A percentile compares a stretch with the other conserved stretches of the same genome.
phyloP scores from a whole-genome alignment of 2,113 vertebrate species.

The Calidris pugnax region DNA sequence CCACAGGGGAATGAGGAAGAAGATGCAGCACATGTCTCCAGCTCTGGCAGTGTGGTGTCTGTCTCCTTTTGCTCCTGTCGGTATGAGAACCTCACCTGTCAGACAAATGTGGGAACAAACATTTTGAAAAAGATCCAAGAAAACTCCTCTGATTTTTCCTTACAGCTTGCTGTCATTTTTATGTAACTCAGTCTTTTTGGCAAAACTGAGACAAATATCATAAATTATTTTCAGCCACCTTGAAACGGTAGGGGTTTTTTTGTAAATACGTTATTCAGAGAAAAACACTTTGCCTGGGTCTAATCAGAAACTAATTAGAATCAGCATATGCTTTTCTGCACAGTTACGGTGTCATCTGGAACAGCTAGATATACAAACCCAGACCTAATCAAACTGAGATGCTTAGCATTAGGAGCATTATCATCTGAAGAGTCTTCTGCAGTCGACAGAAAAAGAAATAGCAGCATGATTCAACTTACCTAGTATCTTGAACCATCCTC shows the following conservation, averaged over 20 bases:
- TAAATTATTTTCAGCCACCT: slow-evolving; percentile 33
- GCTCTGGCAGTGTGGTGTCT: not conserved
- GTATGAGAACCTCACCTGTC: not conserved
- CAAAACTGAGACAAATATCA: slow-evolving; percentile 15
- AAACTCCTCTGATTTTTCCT: not conserved
- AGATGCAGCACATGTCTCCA: not conserved
- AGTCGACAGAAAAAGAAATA: slow-evolving; percentile 28
- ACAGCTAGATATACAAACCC: not conserved
- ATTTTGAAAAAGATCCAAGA: not conserved
- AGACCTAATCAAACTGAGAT: slow-evolving; percentile 52
- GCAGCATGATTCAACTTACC: slow-evolving; percentile 10
- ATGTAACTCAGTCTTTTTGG: not conserved
- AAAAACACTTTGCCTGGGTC: slow-evolving; percentile 49
- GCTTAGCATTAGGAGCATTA: not conserved
- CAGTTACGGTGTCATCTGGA: slow-evolving; percentile 27
- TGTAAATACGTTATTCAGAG: slow-evolving; percentile 35
- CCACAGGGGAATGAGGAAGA: not conserved
- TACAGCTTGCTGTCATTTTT: not conserved
- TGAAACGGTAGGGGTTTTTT: not conserved
- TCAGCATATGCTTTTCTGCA: slow-evolving; percentile 54
- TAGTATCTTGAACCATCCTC: not conserved
- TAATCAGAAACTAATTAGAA: slow-evolving; percentile 68
- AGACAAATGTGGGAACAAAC: not conserved
- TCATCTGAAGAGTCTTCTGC: slow-evolving; percentile 52
- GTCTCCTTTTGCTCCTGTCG: not conserved